Base-by-base conservation (phyloP, 1,140 invertebrate genomes). In the Zaprionus kolodkinae region DNA sequence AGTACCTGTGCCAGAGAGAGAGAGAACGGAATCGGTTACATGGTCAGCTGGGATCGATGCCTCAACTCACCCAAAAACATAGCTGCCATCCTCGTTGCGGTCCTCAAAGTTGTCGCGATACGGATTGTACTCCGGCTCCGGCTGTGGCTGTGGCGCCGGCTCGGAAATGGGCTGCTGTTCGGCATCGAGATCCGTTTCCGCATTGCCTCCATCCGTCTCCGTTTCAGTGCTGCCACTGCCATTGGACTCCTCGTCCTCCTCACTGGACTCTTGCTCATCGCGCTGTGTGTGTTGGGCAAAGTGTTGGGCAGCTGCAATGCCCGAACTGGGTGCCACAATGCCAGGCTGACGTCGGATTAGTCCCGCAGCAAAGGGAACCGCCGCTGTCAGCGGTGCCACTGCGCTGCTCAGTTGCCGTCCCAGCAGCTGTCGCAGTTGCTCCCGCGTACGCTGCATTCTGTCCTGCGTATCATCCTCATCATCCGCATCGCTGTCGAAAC, bases 31-130 rank as follows among this genome's bases (percentile, higher is more conserved):
- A 35, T 35, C 33, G 33, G 33, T 9, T 35, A 35, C 33, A 2
- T 10, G 33, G 33, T 2, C 33, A 35, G 33, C 10, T 30, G 27
- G 33, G 7, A 6, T 6, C 4, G 33, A 1, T 35, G 33, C 33
- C 33, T 35, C 7, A n/a, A 59, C 84, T 88, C 21, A 88, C 84
- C 85, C 85, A 57, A 60, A 89, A 30, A 81, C 33, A 5, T 89
- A 89, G 72, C 81, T 89, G 55, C 85, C 85, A 33, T 89, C 85
- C n/a, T 66, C 66, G 36, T 81, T 81, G 4, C 72, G 69, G 65
- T 89, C 85, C 33, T 85, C 73, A 50, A 89, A 89, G 35, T 85
- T 89, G 33, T 89, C 85, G 0, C 86, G 78, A 72, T 83, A 89
- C 17, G 85, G 52, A 81, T 89, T 85, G 33, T 89, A 89, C 7